Conservation (phyloP, 2,888 invertebrate genomes). For the Cryptosula pallasiana region DNA sequence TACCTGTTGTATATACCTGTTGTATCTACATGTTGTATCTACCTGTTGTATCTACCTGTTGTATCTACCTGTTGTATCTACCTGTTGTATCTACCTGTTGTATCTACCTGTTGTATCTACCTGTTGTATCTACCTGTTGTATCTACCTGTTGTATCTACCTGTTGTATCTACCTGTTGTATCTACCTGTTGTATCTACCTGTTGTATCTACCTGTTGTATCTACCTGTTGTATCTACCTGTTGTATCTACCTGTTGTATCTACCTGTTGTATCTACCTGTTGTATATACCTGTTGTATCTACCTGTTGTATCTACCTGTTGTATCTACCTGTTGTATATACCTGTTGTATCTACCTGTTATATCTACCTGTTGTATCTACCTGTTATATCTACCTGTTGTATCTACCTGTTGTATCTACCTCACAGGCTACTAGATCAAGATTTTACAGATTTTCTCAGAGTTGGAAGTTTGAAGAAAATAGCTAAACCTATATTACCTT, state of each 20-base stretch:
- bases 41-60: background rate
- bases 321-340: background rate
- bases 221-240: slow-evolving; percentile 25
- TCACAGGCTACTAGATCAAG: slow-evolving; percentile 40
- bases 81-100: background rate
- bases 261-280: slow-evolving; percentile 25
- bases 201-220: background rate
- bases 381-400: slow-evolving; percentile 23
- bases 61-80: slow-evolving; percentile 25
- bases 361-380: background rate
- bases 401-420: background rate
- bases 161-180: background rate
- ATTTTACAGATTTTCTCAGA: slow-evolving; percentile 43
- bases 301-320: slow-evolving; percentile 25
- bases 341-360: slow-evolving; percentile 25
- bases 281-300: background rate
- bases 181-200: slow-evolving; percentile 25
- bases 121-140: background rate
- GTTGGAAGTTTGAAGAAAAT: slow-evolving; percentile 47
- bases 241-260: background rate
- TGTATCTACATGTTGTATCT: slow-evolving; percentile 25
- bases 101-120: slow-evolving; percentile 25
- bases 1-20: background rate
- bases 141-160: slow-evolving; percentile 25
- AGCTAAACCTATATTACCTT: slow-evolving; percentile 43